phyloP scores from a whole-genome alignment of 2,888 invertebrate species.

The Adelognathus sp. region DNA sequence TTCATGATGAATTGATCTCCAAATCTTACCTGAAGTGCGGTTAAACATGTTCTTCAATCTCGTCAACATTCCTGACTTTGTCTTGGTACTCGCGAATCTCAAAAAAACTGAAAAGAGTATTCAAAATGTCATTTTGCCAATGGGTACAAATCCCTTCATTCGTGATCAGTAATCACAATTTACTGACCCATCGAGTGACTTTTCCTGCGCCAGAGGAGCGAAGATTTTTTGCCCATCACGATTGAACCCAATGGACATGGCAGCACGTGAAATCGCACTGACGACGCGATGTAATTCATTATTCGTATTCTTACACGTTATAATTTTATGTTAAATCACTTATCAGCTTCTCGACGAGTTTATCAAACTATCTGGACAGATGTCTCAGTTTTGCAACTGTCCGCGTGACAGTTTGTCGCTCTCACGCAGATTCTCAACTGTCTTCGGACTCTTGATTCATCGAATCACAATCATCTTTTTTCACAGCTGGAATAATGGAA shows the following conservation, averaged over 20 bases:
- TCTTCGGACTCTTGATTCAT: conserved; percentile 40
- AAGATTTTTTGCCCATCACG: conserved; percentile 29
- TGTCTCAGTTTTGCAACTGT: not conserved
- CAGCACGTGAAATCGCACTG: conserved; percentile 38
- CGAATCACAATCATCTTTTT: not conserved
- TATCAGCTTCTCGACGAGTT: not conserved
- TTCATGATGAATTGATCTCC: not conserved
- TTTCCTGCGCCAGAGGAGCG: conserved; percentile 33
- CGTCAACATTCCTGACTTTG: conserved; percentile 63
- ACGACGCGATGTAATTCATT: conserved; percentile 53
- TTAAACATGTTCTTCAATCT: conserved; percentile 68
- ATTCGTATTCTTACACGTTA: conserved; percentile 42
- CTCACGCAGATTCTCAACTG: conserved; percentile 62
- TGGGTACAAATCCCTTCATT: too few relatives aligned
- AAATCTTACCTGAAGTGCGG: conserved; percentile 59
- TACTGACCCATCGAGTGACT: conserved; percentile 59
- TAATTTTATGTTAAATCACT: conserved; percentile 61
- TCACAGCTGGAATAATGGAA: not conserved
- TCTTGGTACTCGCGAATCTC: conserved; percentile 47
- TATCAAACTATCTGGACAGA: conserved; percentile 11
- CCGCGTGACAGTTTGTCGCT: conserved; percentile 32
- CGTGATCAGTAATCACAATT: too few relatives aligned
- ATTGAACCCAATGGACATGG: conserved; percentile 44
- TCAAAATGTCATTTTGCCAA: too few relatives aligned
- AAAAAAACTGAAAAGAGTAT: conserved; percentile 7